phyloP scores from a whole-genome alignment of 2,797 vertebrate genomes.

The Typhlichthys eigenmanni region DNA sequence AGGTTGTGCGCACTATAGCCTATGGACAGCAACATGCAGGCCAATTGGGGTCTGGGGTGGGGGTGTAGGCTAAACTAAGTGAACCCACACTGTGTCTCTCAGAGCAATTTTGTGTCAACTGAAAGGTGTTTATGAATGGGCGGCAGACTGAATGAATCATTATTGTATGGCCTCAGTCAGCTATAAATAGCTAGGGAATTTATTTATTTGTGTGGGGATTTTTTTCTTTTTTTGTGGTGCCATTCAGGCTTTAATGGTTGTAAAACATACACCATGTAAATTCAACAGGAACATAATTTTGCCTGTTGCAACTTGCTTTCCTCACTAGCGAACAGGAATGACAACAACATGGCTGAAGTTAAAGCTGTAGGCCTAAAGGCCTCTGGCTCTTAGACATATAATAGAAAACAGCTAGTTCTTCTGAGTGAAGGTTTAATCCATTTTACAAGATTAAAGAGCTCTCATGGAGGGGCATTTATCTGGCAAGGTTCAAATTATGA shows the following conservation, averaged over 20 bases:
- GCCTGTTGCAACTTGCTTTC: neutral
- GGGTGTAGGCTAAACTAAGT: too few species aligned
- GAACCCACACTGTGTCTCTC: too few species aligned
- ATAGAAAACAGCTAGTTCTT: neutral
- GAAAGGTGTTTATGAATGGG: too few species aligned
- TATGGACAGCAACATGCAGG: too few species aligned
- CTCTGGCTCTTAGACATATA: neutral
- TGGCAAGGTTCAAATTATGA: conserved; percentile 3
- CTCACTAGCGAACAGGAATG: neutral
- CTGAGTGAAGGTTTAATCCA: conserved; percentile 20
- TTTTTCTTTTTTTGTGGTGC: too few species aligned
- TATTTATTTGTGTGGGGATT: too few species aligned
- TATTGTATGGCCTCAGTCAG: too few species aligned
- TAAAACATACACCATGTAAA: neutral
- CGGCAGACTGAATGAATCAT: too few species aligned
- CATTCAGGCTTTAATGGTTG: neutral
- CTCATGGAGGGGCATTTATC: neutral
- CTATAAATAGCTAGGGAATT: too few species aligned
- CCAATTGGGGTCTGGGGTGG: too few species aligned
- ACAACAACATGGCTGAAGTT: neutral
- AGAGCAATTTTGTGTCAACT: too few species aligned
- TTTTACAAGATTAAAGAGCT: conserved; percentile 29
- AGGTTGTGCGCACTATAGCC: too few species aligned
- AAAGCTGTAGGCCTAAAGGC: neutral
- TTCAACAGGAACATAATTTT: neutral